Conservation (phyloP, 2,888 invertebrate species). For the Trichopoda pennipes region DNA sequence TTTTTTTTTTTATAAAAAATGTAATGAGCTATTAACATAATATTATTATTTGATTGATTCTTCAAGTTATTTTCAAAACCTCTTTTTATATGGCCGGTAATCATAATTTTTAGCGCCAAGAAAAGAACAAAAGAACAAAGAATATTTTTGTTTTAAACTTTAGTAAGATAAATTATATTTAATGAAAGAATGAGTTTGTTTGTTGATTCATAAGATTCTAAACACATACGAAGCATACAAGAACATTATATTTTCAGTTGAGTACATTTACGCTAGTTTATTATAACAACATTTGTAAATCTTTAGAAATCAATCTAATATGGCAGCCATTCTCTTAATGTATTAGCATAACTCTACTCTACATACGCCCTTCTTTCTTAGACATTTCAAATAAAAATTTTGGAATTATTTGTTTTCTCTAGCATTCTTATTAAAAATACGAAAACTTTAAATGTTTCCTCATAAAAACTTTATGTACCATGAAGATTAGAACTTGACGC, state of each 20-base stretch:
- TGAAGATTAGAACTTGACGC: constrained; percentile 30
- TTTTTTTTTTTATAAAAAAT: no score
- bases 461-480: constrained; percentile 63
- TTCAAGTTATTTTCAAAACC: constrained; percentile 40
- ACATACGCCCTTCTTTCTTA: constrained; percentile 41
- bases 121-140: no score
- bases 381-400: constrained; percentile 1
- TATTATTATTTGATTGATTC: background rate
- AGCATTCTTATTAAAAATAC: constrained; percentile 26
- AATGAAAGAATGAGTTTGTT: constrained; percentile 62
- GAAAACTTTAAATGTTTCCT: constrained; percentile 51
- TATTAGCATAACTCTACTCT: constrained; percentile 55
- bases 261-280: constrained; percentile 35
- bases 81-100: background rate
- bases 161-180: constrained; percentile 9
- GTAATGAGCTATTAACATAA: no score
- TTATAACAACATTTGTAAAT: constrained; percentile 54
- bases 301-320: constrained; percentile 60
- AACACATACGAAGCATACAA: background rate
- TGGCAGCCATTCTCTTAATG: constrained; percentile 31
- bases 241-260: background rate
- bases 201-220: background rate
- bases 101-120: background rate
- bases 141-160: constrained; percentile 33
- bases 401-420: background rate